Evolutionary conservation across 1,140 invertebrate species (phyloP).

Genomic region (Pseudomyrmex sp.): DNA sequence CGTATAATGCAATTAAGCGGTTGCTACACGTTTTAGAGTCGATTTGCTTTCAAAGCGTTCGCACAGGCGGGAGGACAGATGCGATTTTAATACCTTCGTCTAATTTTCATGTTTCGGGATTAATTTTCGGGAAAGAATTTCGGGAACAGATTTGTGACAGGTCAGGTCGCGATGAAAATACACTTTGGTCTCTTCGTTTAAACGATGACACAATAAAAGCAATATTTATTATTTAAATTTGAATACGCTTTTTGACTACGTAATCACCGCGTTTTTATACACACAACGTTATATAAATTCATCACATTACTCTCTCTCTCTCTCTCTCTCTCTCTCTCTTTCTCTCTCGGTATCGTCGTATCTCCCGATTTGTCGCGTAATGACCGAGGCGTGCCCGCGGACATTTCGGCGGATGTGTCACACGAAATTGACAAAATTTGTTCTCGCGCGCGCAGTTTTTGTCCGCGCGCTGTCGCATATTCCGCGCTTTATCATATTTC

Average conservation of each 20-base stretch:
- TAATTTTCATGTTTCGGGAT: constrained; percentile 15
- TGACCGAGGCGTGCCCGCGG: constrained; percentile 1
- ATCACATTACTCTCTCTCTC: too few species aligned
- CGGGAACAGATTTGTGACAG: too few species aligned
- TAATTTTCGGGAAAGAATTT: background rate
- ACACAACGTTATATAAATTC: background rate
- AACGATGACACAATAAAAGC: background rate
- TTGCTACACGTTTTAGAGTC: background rate
- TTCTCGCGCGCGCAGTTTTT: constrained; percentile 30
- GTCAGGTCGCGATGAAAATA: background rate
- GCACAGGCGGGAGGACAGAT: constrained; percentile 15
- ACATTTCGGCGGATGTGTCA: constrained; percentile 13
- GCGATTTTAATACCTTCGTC: constrained; percentile 8
- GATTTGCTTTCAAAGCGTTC: constrained; percentile 26
- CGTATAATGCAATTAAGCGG: constrained; percentile 5
- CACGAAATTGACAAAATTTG: constrained; percentile 51
- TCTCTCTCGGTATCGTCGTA: background rate
- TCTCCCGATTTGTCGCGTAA: constrained; percentile 14
- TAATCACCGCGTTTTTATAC: background rate
- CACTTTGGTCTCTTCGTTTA: background rate
- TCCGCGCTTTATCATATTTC: constrained; percentile 42
- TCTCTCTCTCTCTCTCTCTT: too few species aligned
- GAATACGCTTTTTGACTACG: constrained; percentile 1
- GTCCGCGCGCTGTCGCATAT: constrained; percentile 4
- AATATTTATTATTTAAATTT: background rate